Conservation (phyloP, 2,113 vertebrate species). For the Illadopsis cleaveri region DNA sequence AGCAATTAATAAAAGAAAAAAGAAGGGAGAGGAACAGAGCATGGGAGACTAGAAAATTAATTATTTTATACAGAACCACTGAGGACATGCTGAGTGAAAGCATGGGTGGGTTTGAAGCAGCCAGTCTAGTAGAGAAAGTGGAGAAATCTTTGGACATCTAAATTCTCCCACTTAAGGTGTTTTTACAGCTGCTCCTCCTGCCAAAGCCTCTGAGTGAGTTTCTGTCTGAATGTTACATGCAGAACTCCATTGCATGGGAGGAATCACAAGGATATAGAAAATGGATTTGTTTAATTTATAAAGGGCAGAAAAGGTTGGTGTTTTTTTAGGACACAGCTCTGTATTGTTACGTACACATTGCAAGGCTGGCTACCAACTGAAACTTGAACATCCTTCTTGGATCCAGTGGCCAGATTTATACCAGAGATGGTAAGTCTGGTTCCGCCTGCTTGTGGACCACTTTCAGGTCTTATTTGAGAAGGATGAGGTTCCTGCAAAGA, state of each 20-base stretch:
- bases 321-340: not conserved
- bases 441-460: conserved; percentile 86
- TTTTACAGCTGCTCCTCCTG: not conserved
- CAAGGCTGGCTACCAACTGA: conserved; percentile 78
- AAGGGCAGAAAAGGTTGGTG: not conserved
- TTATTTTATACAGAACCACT: not conserved
- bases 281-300: not conserved
- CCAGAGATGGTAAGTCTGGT: conserved; percentile 88
- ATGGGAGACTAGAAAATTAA: not conserved
- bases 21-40: not conserved
- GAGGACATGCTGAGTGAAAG: not conserved
- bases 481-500: conserved; percentile 82
- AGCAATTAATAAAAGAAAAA: not conserved
- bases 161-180: not conserved
- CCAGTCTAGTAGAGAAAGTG: not conserved
- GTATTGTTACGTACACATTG: conserved; percentile 81
- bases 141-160: not conserved
- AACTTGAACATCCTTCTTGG: conserved; percentile 82
- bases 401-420: conserved; percentile 82
- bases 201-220: not conserved
- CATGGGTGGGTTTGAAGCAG: not conserved
- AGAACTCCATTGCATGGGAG: not conserved
- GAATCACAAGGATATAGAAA: not conserved
- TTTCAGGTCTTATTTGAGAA: conserved; percentile 68
- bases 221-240: not conserved